Evolutionary conservation across 1,140 invertebrate species (phyloP), one percentile per base, ranked within the genome.

Genomic region (Trichonephila clavipes): DNA sequence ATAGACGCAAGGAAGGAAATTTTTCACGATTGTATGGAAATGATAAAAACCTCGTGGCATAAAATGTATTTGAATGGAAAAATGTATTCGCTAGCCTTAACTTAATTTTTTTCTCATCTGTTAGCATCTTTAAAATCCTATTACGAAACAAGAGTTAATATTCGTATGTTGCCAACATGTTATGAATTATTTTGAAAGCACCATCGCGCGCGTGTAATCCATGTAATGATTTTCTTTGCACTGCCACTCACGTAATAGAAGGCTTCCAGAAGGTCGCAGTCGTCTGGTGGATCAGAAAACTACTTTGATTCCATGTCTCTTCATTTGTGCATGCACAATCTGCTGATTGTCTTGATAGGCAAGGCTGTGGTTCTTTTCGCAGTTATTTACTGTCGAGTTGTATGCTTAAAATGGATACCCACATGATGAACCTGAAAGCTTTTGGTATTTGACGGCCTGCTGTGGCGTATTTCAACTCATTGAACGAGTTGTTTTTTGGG

Each of bases 221-320:
- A 77, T 34, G 14, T 72, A 77, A 16, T 28, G 16, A 8, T 10
- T n/a, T 34, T 34, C 72, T 77, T 40, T 77, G 72, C 72, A 40
- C 16, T 40, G 72, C 16, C 28, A 7, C 18, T n/a, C n/a, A 69
- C 10, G 24, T 40, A 19, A 34, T 69, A 69, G 66, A 10, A 40
- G 28, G 28, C 3, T 40, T 14, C 16, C 12, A 14, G 34, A 77
- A 77, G 28, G 28, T 18, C 40, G 12, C 6, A 40, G 34, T 34
- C 34, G 18, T 28, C 7, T 40, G 72, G 14, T 28, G 18, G 28
- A 40, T 77, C 28, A 18, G 28, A 77, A 34, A 77, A 77, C 72
- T 77, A 34, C 24, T 40, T 77, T 40, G 72, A 77, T 77, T 77
- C 72, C n/a, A 69, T 77, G 69, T 77, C 34, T 40, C 72, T 40